Evolutionary conservation across 2,797 vertebrate species (phyloP), one percentile per base, ranked within the genome.

Genomic region (Pseudochromis fuscus): DNA sequence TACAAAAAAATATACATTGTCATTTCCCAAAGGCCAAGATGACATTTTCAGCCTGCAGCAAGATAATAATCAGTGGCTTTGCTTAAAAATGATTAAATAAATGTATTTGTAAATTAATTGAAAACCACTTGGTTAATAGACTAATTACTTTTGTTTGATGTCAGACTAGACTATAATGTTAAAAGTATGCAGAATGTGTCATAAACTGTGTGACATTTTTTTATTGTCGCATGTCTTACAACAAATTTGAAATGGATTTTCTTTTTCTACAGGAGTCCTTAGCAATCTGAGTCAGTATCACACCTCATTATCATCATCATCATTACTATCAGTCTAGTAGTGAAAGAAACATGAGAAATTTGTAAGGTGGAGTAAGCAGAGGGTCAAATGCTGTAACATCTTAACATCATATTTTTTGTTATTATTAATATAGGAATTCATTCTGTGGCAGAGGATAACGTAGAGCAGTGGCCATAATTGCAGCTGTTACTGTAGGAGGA

Each of bases 271-370:
- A 5, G 21, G 70, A 78, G 73, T 84, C 75, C 79, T 78, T 70
- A 79, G 72, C 80, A 86, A 76, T 74, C 53, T 10, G 28, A 67
- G 52, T 59, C 63, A 55, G 52, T 62, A 52, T 72, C 56, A 55
- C 61, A 70, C 44, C 50, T 72, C 37, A 18, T 38, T 82, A 57
- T 49, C 73, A 31, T 72, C 59, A 50, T 75, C 55, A 59, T 68
- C 38, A 69, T 67, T 51, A 56, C 49, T 72, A 40, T 78, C 57
- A 70, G 55, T 66, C 40, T 64, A 46, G 28, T 44, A 51, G 60
- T 49, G 45, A 60, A 45, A 45, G 24, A 21, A 45, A 57, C 40
- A 72, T 45, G 11, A 64, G 16, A 24, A 3, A 67, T 68, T 44
- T 61, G 10, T 42, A 23, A 71, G 27, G 28, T 37, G n/a, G 23